phyloP scores from a whole-genome alignment of 2,113 vertebrate genomes.

The Nerophis ophidion region DNA sequence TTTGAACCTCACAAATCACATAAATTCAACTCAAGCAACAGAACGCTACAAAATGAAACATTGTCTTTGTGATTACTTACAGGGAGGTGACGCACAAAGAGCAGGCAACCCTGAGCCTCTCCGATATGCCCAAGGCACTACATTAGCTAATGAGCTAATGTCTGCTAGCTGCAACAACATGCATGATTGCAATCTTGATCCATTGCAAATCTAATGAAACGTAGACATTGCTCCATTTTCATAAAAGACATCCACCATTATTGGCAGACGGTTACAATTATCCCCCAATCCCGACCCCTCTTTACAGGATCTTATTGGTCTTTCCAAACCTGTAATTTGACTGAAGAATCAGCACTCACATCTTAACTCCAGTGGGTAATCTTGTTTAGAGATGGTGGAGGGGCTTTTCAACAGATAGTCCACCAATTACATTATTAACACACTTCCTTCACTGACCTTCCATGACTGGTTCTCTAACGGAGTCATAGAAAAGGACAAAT shows the following conservation, averaged over 20 bases:
- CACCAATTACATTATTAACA: constrained; percentile 53
- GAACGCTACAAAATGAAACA: not conserved
- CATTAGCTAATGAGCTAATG: constrained; percentile 51
- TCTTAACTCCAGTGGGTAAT: constrained; percentile 21
- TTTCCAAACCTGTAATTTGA: constrained; percentile 11
- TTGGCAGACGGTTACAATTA: constrained; percentile 7
- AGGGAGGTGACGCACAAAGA: not conserved
- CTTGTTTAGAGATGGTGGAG: constrained; percentile 24
- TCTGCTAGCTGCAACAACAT: constrained; percentile 7
- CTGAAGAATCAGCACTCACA: constrained; percentile 2
- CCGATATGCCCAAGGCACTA: constrained; percentile 19
- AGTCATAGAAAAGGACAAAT: constrained; percentile 22
- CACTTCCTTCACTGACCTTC: constrained; percentile 29
- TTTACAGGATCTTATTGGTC: constrained; percentile 8
- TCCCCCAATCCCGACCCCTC: constrained; percentile 14
- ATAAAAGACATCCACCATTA: constrained; percentile 21
- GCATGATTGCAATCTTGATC: constrained; percentile 48
- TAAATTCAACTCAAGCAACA: not conserved
- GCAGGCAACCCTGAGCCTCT: constrained; percentile 2
- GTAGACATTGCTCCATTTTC: constrained; percentile 20
- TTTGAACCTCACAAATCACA: too few relatives aligned
- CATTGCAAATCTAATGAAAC: constrained; percentile 51
- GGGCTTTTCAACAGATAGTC: constrained; percentile 28
- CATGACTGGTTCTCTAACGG: constrained; percentile 46
- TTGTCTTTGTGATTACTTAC: constrained; percentile 10